Conservation (phyloP, 2,888 invertebrate species). For the Hetaerina titia region DNA sequence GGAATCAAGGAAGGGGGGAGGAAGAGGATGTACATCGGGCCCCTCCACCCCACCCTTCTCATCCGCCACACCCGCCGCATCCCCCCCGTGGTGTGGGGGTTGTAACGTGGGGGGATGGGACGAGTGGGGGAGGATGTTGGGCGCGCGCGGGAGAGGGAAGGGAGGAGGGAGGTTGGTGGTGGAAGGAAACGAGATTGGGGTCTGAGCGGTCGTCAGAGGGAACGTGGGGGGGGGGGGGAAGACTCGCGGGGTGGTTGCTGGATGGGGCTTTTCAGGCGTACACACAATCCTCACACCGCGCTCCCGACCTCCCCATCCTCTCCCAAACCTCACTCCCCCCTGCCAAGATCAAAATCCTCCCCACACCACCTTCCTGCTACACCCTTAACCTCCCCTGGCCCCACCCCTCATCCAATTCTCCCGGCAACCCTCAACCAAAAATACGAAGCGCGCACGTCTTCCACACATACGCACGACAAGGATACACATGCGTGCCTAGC, state of each 20-base stretch:
- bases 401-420: too few species aligned
- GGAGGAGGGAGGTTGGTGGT: background rate
- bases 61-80: background rate
- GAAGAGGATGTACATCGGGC: background rate
- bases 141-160: background rate
- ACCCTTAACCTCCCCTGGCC: too few species aligned
- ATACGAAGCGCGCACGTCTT: background rate
- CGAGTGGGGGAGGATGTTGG: background rate
- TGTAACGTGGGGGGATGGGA: background rate
- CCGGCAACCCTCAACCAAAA: background rate
- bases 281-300: background rate
- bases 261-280: background rate
- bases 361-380: too few species aligned
- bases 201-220: background rate
- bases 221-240: background rate
- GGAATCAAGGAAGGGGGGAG: background rate
- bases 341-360: background rate
- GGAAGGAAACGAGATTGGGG: conserved; percentile 47
- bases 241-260: background rate
- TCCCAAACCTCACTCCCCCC: background rate
- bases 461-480: too few species aligned
- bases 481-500: background rate
- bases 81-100: background rate
- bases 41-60: background rate
- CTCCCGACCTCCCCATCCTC: background rate